Base-by-base conservation (phyloP, 2,888 invertebrate genomes). In the Muscina levida region DNA sequence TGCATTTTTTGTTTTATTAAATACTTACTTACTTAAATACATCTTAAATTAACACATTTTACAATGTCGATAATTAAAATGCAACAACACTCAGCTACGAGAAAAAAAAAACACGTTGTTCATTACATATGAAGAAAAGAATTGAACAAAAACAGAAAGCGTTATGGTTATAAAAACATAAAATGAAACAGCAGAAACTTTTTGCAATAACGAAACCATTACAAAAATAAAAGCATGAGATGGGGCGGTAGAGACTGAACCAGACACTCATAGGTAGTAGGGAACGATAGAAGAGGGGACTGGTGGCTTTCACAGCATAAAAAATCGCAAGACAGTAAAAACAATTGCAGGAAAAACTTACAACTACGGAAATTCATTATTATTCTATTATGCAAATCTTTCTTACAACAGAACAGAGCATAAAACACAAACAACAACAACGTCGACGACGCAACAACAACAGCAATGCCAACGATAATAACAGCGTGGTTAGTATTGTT, bases 311-410 rank as follows among this genome's bases (percentile, higher is more conserved):
- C 31, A 31, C 3, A 56, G 51, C 19, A 51, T 51, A 24, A 56
- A 13, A 62, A 51, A 22, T 11, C 19, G 17, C n/a, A 48, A 48
- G 51, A 22, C n/a, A n/a, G 11, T 8, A 59, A 24, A 26, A 37
- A 39, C 15, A 59, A 17, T 11, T 10, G 39, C 15, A 59, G 39
- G 13, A 62, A 31, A 3, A 62, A 42, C 42, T 62, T 42, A 42
- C 62, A 62, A 62, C 62, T 39, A 59, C 59, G 68, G 75, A 79
- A 76, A 65, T 65, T 75, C 72, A 79, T 75, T 72, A 76, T 79
- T 79, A 79, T 79, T 72, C 79, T 72, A 68, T 79, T 79, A 76
- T 79, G 72, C 68, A 79, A 79, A 76, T 72, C 67, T 57, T 72
- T 68, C 46, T 31, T 31, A 31, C 57, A 72, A 62, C 37, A 62